Evolutionary conservation across 2,113 vertebrate species (phyloP).

Genomic region (Callipepla squamata): DNA sequence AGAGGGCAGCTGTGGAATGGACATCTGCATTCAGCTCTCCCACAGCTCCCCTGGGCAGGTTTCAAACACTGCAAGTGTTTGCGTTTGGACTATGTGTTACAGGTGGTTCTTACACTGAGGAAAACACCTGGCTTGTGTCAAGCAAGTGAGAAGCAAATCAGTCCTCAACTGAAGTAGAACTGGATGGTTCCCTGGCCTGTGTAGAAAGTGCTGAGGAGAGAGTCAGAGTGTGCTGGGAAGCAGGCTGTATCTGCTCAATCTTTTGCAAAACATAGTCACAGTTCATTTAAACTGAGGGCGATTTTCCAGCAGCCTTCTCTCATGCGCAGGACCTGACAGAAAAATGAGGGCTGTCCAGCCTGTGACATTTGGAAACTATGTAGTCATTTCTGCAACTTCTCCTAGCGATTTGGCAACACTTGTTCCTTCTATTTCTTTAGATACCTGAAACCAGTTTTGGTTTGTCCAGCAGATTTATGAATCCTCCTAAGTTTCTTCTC

Average conservation of each 20-base stretch:
- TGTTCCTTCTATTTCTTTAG: background rate
- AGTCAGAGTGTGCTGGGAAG: background rate
- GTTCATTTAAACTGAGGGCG: background rate
- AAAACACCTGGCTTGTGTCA: background rate
- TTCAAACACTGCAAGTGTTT: background rate
- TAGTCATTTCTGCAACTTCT: background rate
- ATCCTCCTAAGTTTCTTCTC: background rate
- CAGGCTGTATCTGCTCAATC: background rate
- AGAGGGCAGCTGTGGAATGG: background rate
- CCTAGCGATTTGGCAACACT: background rate
- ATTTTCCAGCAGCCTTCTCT: background rate
- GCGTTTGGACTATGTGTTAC: accelerated
- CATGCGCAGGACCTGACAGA: background rate
- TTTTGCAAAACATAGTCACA: background rate
- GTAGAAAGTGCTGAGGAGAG: background rate
- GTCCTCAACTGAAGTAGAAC: background rate
- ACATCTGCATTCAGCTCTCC: background rate
- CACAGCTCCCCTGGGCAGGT: background rate
- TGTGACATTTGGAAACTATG: background rate
- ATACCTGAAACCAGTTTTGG: background rate
- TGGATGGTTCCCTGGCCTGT: background rate
- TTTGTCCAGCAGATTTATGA: background rate
- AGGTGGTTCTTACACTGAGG: background rate
- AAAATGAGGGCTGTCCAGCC: background rate
- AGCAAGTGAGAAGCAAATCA: background rate